Evolutionary conservation across 1,140 invertebrate genomes (phyloP), one percentile per base, ranked within the genome.

Genomic region (Periplaneta americana): DNA sequence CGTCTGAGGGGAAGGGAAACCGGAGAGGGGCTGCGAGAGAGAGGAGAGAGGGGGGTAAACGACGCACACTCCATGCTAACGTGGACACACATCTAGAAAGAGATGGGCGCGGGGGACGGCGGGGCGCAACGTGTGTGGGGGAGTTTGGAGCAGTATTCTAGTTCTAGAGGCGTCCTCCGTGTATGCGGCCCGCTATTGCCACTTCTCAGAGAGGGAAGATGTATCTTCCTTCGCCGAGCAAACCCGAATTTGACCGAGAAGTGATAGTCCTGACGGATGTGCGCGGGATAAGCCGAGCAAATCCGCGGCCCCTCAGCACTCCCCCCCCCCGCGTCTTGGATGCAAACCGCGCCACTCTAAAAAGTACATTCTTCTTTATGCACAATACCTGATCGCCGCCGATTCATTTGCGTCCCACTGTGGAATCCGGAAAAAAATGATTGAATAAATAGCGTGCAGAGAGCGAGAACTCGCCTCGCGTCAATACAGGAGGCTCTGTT

Each of bases 31-130:
- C 22, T 22, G 31, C 13, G 31, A 36, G 75, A 36, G 75, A 77
- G 75, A 33, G 31, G 75, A 36, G 75, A 66, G 48, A n/a, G 39
- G 35, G 75, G 22, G 48, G 37, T 80, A 80, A 80, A 80, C 79
- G 79, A 80, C 79, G 79, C 79, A 80, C 34, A 39, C 79, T 74
- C 79, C 79, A 74, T 39, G 48, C 35, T 80, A 80, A 35, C 79
- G 79, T 74, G 79, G 79, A 80, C 79, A 80, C 79, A 80, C 79
- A 80, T 48, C 22, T 34, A 80, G 66, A 11, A 34, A 33, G 79
- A 74, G 79, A 80, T 48, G 31, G 66, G 66, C n/a, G 34, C 33
- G 34, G 2, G 8, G 33, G 4, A 11, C 5, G 48, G 48, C 22
- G 48, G 48, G 48, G 10, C 28, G 48, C 28, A 66, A 28, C 48